These are phyloP conservation scores for Drosophila paranaensis DNA, from an alignment of 2,888 invertebrate genomes.

Conservation along the genomic window DNA sequence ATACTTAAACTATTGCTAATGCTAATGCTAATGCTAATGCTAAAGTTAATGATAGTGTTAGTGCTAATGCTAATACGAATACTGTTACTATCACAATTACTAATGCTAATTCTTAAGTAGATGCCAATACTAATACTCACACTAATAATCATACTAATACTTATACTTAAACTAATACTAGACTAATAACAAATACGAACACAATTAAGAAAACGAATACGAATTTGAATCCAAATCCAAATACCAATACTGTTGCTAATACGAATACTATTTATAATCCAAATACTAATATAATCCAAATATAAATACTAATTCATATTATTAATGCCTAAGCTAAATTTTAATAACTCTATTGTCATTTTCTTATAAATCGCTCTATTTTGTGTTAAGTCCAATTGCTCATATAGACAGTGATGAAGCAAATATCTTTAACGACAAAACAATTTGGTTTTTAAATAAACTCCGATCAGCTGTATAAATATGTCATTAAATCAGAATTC, in stretches of 20 bases:
- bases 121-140: neutral
- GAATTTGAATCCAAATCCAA: neutral
- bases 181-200: too few relatives aligned
- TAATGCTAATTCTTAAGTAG: neutral
- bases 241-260: neutral
- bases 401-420: neutral
- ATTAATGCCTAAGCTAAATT: neutral
- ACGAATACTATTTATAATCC: too few relatives aligned
- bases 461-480: neutral
- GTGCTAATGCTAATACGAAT: too few relatives aligned
- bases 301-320: neutral
- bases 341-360: neutral
- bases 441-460: constrained; percentile 22
- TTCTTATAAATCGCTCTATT: neutral
- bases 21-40: neutral
- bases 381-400: neutral
- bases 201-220: neutral
- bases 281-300: neutral
- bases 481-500: constrained; percentile 39
- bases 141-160: neutral
- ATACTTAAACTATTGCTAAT: neutral
- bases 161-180: neutral
- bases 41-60: neutral
- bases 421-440: constrained; percentile 6
- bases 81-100: neutral